phyloP scores from a whole-genome alignment of 2,113 vertebrate species.

The Oreocharis arfaki region DNA sequence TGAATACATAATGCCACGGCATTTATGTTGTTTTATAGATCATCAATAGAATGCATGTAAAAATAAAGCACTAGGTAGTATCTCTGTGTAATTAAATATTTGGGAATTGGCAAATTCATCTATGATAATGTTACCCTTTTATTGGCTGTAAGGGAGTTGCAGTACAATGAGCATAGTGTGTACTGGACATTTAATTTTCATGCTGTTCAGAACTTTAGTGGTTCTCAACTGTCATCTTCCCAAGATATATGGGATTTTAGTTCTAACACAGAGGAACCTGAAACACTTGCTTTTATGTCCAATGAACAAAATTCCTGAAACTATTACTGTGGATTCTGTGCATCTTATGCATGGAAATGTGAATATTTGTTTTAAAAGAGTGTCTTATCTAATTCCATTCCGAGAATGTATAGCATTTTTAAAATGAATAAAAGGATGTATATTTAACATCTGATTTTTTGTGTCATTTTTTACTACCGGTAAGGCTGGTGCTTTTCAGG shows the following conservation, averaged over 20 bases:
- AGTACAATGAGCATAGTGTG: neutral
- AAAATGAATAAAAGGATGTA: neutral
- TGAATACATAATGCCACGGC: neutral
- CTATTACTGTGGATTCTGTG: neutral
- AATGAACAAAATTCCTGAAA: neutral
- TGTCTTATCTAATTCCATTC: neutral
- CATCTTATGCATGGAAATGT: neutral
- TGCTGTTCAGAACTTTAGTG: neutral
- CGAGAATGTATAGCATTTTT: neutral
- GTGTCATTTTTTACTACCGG: neutral
- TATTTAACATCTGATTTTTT: neutral
- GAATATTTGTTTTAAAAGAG: neutral
- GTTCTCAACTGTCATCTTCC: neutral
- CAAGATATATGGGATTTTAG: neutral
- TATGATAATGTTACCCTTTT: neutral
- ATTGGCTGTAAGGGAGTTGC: neutral
- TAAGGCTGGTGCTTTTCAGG: neutral
- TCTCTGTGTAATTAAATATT: neutral
- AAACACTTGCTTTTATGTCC: neutral
- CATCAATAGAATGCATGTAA: neutral
- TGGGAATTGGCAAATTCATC: neutral
- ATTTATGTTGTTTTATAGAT: neutral
- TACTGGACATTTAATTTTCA: neutral
- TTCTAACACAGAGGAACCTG: neutral
- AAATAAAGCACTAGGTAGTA: neutral